Base-by-base conservation (phyloP, 1,140 invertebrate species). In the Euglossa dilemma region DNA sequence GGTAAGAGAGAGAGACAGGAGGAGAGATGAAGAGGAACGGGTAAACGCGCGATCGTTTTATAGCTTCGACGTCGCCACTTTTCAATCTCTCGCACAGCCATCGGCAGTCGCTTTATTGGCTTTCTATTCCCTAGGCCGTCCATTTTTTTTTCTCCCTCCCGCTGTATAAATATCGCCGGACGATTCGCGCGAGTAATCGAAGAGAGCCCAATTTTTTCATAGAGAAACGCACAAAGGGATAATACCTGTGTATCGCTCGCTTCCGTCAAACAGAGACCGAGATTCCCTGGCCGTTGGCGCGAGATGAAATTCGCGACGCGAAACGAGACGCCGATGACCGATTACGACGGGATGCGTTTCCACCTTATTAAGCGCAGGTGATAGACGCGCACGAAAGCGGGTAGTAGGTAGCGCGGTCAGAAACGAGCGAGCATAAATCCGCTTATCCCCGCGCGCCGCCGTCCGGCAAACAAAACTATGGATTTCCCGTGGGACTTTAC, bases 391-490 rank as follows among this genome's bases (percentile, higher is more conserved):
- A 86, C 72, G 87, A 83, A 82, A 85, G 78, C 78, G 75, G 69
- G n/a, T 54, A 67, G 50, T 54, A 43, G 64, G 79, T 71, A 82
- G 67, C 64, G 85, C 70, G 71, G 85, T 80, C 72, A 81, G 83
- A 81, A 86, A 89, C 81, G 86, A 85, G 64, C 75, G 75, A 83
- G 84, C 86, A 85, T 82, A 92, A 92, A 92, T 93, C 91, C 90
- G 92, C 91, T 93, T 92, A 92, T 91, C 90, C 90, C 84, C 82
- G 50, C 45, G 87, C 64, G 81, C 50, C 70, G 85, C 87, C 88
- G 90, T 86, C 80, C 89, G 23, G 85, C 86, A 86, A 90, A 92
- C 91, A 92, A 92, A 91, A 86, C 90, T 91, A 87, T 70, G 90
- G 87, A 89, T 88, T 88, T 90, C 85, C 87, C 87, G 76, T 90